Percentiles rank a stretch among this genome's conserved stretches.
Conservation (phyloP, 1,140 invertebrate genomes). For the Drosophila ercepeae region DNA sequence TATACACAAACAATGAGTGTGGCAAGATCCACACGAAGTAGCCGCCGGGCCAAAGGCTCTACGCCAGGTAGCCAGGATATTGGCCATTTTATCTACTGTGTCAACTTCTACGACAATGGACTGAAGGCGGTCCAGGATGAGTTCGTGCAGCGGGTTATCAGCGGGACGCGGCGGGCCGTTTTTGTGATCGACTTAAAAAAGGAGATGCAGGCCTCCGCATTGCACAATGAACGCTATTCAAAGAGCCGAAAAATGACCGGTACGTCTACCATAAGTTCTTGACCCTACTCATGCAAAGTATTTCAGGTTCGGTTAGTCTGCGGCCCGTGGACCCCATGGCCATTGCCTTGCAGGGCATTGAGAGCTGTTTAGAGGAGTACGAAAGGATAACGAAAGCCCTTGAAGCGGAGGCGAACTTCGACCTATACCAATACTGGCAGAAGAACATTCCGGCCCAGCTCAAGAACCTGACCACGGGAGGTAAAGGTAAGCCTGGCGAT, state of each 20-base stretch:
- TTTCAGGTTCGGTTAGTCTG: background rate
- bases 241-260: background rate
- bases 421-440: constrained; percentile 51
- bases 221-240: background rate
- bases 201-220: constrained; percentile 18
- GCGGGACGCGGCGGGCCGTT: constrained; percentile 44
- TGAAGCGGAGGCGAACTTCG: constrained; percentile 53
- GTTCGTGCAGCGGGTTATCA: constrained; percentile 44
- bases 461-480: constrained; percentile 14
- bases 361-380: constrained; percentile 36
- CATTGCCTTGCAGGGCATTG: constrained; percentile 31
- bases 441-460: constrained; percentile 46
- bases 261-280: background rate
- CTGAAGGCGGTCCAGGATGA: constrained; percentile 58
- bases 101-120: constrained; percentile 67
- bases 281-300: background rate
- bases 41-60: background rate
- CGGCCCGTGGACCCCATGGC: constrained; percentile 25
- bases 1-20: constrained; percentile 18
- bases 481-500: constrained; percentile 1
- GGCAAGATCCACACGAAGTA: constrained; percentile 6
- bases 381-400: constrained; percentile 26
- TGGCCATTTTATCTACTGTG: constrained; percentile 46
- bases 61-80: background rate
- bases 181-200: constrained; percentile 62